A percentile compares a stretch with the other conserved stretches of the same genome.
These are phyloP conservation scores for human DNA, from an alignment of 2,113 vertebrate genomes.

Conservation along the genomic window GRCh38 chr11:127803501-127804000, in stretches of 20 bases:
- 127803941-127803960: background rate
- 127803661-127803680: background rate
- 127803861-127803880: background rate
- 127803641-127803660: background rate
- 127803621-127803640: background rate
- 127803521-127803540: background rate
- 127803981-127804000: background rate
- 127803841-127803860: background rate
- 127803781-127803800: background rate
- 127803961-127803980: background rate
- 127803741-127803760: background rate
- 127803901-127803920: background rate
- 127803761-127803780: background rate
- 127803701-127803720: background rate
- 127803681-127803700: background rate
- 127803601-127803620: background rate
- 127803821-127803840: background rate
- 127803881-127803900: background rate
- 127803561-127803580: background rate
- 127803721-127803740: background rate
- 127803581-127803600: background rate
- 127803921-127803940: background rate
- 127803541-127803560: background rate
- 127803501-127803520: conserved; percentile 2
- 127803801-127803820: background rate